Evolutionary conservation across 2,113 vertebrate genomes (phyloP).

Genomic region (Ariopsis seemanni): DNA sequence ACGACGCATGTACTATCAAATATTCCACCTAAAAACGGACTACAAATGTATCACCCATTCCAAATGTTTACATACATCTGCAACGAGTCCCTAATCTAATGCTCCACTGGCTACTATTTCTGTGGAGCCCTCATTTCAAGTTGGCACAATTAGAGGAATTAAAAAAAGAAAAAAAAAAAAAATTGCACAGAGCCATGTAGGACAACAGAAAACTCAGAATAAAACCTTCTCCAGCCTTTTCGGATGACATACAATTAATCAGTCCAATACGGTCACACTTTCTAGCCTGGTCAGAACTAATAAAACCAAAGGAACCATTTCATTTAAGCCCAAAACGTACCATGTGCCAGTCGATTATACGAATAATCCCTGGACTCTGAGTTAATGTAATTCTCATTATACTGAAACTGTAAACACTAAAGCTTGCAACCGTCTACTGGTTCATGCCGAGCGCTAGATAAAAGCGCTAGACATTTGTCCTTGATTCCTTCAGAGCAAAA

Average conservation of each 20-base stretch:
- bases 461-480: neutral
- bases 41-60: neutral
- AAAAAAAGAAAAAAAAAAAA: neutral
- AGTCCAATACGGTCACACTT: neutral
- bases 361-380: neutral
- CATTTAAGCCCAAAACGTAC: neutral
- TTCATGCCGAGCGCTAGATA: neutral
- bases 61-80: neutral
- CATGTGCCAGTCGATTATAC: neutral
- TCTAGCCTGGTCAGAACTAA: neutral
- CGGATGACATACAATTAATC: neutral
- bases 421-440: neutral
- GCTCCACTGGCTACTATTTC: constrained; percentile 9
- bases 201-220: constrained; percentile 2
- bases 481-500: neutral
- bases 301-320: neutral
- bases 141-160: neutral
- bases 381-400: neutral
- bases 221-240: neutral
- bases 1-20: neutral
- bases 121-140: constrained; percentile 7
- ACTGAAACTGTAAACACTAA: neutral
- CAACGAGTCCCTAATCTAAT: neutral
- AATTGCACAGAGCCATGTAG: constrained; percentile 11
- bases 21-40: neutral